Evolutionary conservation across 2,888 invertebrate species (phyloP).

Genomic region (Dolomedes plantarius): DNA sequence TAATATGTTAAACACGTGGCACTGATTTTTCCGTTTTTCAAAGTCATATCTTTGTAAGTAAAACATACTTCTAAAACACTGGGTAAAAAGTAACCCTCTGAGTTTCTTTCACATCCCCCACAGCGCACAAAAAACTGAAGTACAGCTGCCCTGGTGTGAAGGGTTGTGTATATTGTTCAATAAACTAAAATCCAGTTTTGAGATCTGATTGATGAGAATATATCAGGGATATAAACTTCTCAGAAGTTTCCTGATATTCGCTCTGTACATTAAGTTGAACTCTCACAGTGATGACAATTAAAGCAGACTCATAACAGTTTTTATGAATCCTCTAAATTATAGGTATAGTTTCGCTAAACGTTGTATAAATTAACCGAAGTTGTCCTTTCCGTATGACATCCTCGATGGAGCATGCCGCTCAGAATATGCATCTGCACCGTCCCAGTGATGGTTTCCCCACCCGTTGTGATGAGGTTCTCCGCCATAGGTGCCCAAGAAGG

Average conservation of each 20-base stretch:
- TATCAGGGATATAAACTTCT: not conserved
- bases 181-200: not conserved
- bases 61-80: too few relatives aligned
- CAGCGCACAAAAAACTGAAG: not conserved
- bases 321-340: too few relatives aligned
- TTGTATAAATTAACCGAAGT: constrained; percentile 38
- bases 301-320: too few relatives aligned
- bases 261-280: too few relatives aligned
- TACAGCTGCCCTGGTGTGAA: not conserved
- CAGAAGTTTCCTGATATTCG: not conserved
- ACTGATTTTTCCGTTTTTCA: not conserved
- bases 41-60: too few relatives aligned
- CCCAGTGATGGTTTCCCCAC: constrained; percentile 49
- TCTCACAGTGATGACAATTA: too few relatives aligned
- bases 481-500: constrained; percentile 54
- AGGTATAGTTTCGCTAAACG: too few relatives aligned
- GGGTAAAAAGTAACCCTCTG: too few relatives aligned
- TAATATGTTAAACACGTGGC: not conserved
- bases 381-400: constrained; percentile 61
- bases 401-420: constrained; percentile 65
- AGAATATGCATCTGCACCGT: constrained; percentile 53
- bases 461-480: constrained; percentile 28
- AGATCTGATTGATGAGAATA: not conserved
- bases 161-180: not conserved
- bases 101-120: not conserved